Evolutionary conservation across 1,140 invertebrate species (phyloP), one percentile per base, ranked within the genome.

Genomic region (Frieseomelitta varia): DNA sequence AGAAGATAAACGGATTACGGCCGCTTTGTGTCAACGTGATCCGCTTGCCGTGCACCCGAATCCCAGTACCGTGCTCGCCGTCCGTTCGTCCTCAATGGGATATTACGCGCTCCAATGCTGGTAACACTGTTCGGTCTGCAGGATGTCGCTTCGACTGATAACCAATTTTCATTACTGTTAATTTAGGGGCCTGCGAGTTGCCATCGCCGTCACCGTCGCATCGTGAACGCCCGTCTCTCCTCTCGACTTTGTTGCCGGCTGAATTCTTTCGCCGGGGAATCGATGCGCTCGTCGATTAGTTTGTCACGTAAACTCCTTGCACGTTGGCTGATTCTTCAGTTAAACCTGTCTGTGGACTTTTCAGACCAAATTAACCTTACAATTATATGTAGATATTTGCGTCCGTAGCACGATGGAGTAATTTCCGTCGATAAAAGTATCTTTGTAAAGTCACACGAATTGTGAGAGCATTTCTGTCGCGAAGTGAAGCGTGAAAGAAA

Each of bases 1-100:
- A 94, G 93, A 92, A 94, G 94, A 94, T 95, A 94, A 94, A 94
- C 94, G 91, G 92, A 93, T 93, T 93, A 93, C 91, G 92, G 90
- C 81, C 92, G 93, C 92, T 93, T 92, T 93, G 93, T 93, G 92
- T 94, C 94, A 93, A 93, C 92, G 90, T 93, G 93, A 94, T 94
- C 93, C 94, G 92, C 89, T 91, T 92, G 88, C 92, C 92, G 90
- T 91, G 90, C 89, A 89, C 87, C 87, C 88, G 87, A 91, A 89
- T 90, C 90, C 85, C 85, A 85, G 87, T 76, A 82, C 84, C 85
- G 82, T 81, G 85, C 85, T 88, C 79, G 85, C 75, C 88, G 77
- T 90, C 85, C 81, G 84, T 79, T 81, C 86, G 61, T 85, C 90
- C 78, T 92, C 93, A 93, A 94, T 94, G 89, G 90, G 91, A 91